These are phyloP conservation scores for Dicyrtomina minuta DNA, from an alignment of 2,888 invertebrate species.

Conservation along the genomic window DNA sequence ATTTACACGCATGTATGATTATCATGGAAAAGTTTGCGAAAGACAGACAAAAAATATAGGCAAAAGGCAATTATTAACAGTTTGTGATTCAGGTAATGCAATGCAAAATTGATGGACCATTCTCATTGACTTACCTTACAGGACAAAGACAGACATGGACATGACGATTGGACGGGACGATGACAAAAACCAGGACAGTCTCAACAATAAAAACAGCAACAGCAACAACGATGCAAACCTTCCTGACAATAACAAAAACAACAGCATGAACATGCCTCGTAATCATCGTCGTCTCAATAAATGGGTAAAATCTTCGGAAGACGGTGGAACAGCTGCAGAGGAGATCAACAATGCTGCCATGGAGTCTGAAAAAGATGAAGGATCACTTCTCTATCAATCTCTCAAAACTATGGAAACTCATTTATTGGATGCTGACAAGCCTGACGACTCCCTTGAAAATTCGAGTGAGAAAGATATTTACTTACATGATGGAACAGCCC, in stretches of 20 bases:
- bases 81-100: background rate
- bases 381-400: slow-evolving; percentile 45
- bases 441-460: slow-evolving; percentile 47
- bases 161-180: slow-evolving; percentile 47
- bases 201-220: slow-evolving; percentile 26
- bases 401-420: slow-evolving; percentile 48
- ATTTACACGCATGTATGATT: no score
- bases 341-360: slow-evolving; percentile 26
- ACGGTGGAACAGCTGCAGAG: slow-evolving; percentile 32
- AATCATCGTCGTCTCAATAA: slow-evolving; percentile 40
- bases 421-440: slow-evolving; percentile 32
- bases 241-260: slow-evolving; percentile 1
- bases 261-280: slow-evolving; percentile 15
- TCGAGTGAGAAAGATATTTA: slow-evolving; percentile 51
- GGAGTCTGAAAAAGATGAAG: slow-evolving; percentile 36
- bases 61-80: slow-evolving; percentile 4
- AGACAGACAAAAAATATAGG: background rate
- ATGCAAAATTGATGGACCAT: no score
- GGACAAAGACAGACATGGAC: slow-evolving; percentile 50
- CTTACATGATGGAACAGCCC: slow-evolving; percentile 30
- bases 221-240: slow-evolving; percentile 5
- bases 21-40: background rate
- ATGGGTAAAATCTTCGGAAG: slow-evolving; percentile 39
- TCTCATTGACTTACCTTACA: slow-evolving; percentile 36
- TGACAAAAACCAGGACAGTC: slow-evolving; percentile 39